A percentile compares a stretch with the other conserved stretches of the same genome.
These are phyloP conservation scores for Lepidonotus clava DNA, from an alignment of 2,888 invertebrate genomes.

Conservation along the genomic window DNA sequence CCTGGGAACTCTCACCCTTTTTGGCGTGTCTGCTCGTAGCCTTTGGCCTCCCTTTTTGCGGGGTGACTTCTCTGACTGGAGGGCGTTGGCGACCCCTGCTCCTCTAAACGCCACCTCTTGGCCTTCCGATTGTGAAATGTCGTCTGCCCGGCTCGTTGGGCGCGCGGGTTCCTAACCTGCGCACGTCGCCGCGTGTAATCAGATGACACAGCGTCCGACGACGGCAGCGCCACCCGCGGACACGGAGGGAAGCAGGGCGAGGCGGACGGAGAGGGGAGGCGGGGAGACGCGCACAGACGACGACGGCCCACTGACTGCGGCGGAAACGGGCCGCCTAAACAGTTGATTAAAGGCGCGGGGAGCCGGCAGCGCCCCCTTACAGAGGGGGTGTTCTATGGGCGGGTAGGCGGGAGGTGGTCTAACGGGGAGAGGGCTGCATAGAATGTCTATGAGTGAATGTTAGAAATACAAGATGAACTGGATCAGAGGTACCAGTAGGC, in stretches of 20 bases:
- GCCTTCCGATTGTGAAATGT: constrained; percentile 23
- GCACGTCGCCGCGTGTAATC: constrained; percentile 19
- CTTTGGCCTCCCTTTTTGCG: not conserved
- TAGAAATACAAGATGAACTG: too few species aligned
- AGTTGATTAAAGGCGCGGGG: constrained; percentile 38
- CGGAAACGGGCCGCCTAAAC: constrained; percentile 34
- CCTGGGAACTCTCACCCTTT: not conserved
- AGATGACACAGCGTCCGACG: not conserved
- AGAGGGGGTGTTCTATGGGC: not conserved
- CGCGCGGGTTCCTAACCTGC: not conserved
- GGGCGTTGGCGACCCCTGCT: not conserved
- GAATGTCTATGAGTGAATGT: too few species aligned
- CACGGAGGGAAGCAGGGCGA: not conserved
- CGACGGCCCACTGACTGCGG: constrained; percentile 1
- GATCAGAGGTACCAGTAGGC: too few species aligned
- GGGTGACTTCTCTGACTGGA: not conserved
- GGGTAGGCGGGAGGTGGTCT: not conserved
- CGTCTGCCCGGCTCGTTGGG: constrained; percentile 4
- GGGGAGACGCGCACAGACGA: not conserved
- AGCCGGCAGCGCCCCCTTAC: not conserved
- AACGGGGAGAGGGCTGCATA: constrained; percentile 10
- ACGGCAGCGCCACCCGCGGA: not conserved
- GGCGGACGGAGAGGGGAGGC: not conserved
- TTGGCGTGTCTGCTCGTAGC: not conserved
- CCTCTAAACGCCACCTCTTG: constrained; percentile 13